Base-by-base conservation (phyloP, 2,797 vertebrate genomes). In the Paedocypris micromegethes region DNA sequence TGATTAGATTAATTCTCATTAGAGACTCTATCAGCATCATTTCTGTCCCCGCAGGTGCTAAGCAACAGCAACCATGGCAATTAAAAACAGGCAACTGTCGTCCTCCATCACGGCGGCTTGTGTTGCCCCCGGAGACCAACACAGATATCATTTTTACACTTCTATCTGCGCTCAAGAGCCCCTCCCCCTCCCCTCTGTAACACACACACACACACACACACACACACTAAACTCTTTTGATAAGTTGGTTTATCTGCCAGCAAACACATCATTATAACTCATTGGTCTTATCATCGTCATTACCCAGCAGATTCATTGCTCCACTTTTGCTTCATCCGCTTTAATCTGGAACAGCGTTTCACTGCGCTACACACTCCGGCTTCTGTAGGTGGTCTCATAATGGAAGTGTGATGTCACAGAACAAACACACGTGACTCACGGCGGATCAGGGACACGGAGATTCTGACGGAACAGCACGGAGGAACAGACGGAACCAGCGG, bases 1-100 rank as follows among this genome's bases (percentile, higher is more conserved):
- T 88, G 86, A 93, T 93, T 92, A 92, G 90, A 91, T 90, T 90
- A 93, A 91, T 90, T 91, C 88, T 91, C 89, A 87, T 92, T 93
- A 93, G 89, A 89, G 88, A 86, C 88, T 92, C 75, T 90, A 88
- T 89, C 85, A 87, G 86, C 83, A 85, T 83, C 86, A 84, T 84
- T 87, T 75, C 88, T 89, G 84, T 86, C 76, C 82, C 86, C 80
- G 68, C 60, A 75, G 84, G 85, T 84, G 78, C 76, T 81, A 77
- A 82, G 83, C 85, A 85, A 86, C 84, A 79, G 83, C 78, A 86
- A 80, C 83, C 80, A 82, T 83, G 81, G 87, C 87, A 89, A 89
- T 89, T 89, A 89, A 88, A 89, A 90, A 86, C 77, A 82, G 79
- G 79, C 87, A 84, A 76, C 82, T 86, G 86, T 89, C 88, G 85